Base-by-base conservation (phyloP, 1,140 invertebrate genomes). In the Scaptomyza pallida region DNA sequence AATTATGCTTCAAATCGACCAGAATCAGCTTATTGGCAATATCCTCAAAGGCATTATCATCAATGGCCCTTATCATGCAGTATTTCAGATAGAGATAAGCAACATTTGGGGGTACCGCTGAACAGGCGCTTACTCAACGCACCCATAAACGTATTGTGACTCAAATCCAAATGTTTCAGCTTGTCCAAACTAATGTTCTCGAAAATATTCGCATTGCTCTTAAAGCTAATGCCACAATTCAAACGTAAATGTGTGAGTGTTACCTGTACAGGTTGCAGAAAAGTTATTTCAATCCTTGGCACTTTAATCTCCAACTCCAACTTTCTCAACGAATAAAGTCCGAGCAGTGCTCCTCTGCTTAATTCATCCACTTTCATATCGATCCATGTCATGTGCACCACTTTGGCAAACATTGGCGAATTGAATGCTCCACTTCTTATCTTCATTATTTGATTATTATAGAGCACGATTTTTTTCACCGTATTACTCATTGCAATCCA, bases 241-340 rank as follows among this genome's bases (percentile, higher is more conserved):
- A 88, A 23, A 9, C 47, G 48, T 13, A 88, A 50, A 10, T 81
- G 52, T 5, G 48, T 67, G 1, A 88, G 43, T 0, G 77, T 88
- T 1, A 55, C 17, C 33, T 81, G 83, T 2, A 88, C 75, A 0
- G 83, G 80, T 15, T 88, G 83, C 26, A 88, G 47, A 13, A 88
- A 75, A 12, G 56, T 43, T 9, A 74, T 21, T 21, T 61, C 63
- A 1, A 79, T 33, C 4, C 41, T 41, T 0, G 57, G 52, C 6
- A 78, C 16, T 5, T 61, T 57, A 3, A 62, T 68, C 5, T 72
- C 55, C n/a, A 83, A 78, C 13, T 76, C 75, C 21, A 88, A 52
- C 21, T 75, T 75, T 10, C 15, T 56, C n/a, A 88, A 40, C 0
- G 71, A 67, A 16, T 68, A 72, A 0, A 88, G 62, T 0, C 82